phyloP scores from a whole-genome alignment of 2,797 vertebrate genomes.

The Chelidonichthys spinosus region DNA sequence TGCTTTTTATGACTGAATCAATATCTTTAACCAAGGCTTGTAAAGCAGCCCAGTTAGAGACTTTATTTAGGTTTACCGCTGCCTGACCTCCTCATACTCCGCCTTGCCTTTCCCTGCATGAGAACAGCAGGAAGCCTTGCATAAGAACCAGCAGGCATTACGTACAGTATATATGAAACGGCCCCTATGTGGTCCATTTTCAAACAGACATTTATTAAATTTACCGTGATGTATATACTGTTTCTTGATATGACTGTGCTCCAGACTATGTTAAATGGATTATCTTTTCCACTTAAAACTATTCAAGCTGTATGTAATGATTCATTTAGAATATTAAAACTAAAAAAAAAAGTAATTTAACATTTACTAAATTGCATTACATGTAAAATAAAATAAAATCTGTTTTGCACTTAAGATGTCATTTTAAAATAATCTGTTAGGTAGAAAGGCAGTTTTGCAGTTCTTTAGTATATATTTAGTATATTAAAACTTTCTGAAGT shows the following conservation, averaged over 20 bases:
- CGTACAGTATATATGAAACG: conserved; percentile 46
- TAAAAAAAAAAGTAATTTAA: conserved; percentile 17
- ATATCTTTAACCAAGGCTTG: conserved; percentile 80
- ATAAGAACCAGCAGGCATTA: conserved; percentile 62
- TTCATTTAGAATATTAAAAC: conserved; percentile 28
- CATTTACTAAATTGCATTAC: conserved; percentile 26
- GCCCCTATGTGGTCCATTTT: conserved; percentile 37
- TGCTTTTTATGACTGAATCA: conserved; percentile 76
- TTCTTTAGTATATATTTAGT: background rate
- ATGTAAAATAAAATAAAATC: conserved; percentile 23
- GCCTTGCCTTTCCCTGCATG: conserved; percentile 57
- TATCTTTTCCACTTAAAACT: conserved; percentile 17
- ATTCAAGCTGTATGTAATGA: conserved; percentile 18
- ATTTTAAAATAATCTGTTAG: conserved; percentile 3
- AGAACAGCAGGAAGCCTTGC: conserved; percentile 65
- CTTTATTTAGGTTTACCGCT: conserved; percentile 78
- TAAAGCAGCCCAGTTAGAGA: conserved; percentile 75
- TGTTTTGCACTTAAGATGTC: background rate
- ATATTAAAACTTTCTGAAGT: background rate
- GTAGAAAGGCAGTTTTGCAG: background rate
- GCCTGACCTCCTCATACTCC: conserved; percentile 74
- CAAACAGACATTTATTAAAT: conserved; percentile 53
- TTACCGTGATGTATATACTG: conserved; percentile 46
- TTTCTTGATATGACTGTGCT: conserved; percentile 42
- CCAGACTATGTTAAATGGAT: conserved; percentile 15